phyloP scores from a whole-genome alignment of 1,140 invertebrate genomes.

The Drosophila kohkoa region DNA sequence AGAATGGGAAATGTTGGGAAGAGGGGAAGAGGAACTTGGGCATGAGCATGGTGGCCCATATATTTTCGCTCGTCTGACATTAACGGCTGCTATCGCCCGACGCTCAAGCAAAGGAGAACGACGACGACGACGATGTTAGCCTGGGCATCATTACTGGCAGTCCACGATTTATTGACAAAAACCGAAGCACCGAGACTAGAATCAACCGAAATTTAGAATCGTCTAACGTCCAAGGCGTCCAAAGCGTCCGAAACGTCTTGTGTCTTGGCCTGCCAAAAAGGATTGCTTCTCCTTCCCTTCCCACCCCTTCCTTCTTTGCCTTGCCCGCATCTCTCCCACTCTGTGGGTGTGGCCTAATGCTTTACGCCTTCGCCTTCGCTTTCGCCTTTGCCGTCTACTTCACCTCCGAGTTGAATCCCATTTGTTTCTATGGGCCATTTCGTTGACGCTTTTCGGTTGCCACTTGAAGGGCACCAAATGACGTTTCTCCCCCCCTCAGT shows the following conservation, averaged over 20 bases:
- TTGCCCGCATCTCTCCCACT: not conserved
- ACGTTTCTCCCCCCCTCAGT: conserved; percentile 20
- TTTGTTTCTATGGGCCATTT: conserved; percentile 77
- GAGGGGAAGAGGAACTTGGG: conserved; percentile 5
- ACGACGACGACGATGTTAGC: conserved; percentile 12
- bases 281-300: conserved; percentile 45
- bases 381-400: not conserved
- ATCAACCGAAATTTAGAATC: conserved; percentile 75
- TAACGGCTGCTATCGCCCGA: conserved; percentile 83
- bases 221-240: conserved; percentile 33
- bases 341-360: conserved; percentile 37
- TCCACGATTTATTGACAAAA: conserved; percentile 81
- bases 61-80: conserved; percentile 84
- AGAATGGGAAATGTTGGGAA: not conserved
- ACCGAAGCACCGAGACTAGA: conserved; percentile 44
- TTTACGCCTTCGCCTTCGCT: conserved; percentile 11
- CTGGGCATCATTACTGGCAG: conserved; percentile 79
- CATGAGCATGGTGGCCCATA: conserved; percentile 56
- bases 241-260: conserved; percentile 46
- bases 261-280: conserved; percentile 74
- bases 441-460: conserved; percentile 60
- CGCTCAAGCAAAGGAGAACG: conserved; percentile 41
- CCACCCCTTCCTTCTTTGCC: not conserved
- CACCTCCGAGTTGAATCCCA: conserved; percentile 50
- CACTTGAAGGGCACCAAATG: conserved; percentile 60